phyloP scores from a whole-genome alignment of 1,140 invertebrate genomes.

The Drosophila tani region DNA sequence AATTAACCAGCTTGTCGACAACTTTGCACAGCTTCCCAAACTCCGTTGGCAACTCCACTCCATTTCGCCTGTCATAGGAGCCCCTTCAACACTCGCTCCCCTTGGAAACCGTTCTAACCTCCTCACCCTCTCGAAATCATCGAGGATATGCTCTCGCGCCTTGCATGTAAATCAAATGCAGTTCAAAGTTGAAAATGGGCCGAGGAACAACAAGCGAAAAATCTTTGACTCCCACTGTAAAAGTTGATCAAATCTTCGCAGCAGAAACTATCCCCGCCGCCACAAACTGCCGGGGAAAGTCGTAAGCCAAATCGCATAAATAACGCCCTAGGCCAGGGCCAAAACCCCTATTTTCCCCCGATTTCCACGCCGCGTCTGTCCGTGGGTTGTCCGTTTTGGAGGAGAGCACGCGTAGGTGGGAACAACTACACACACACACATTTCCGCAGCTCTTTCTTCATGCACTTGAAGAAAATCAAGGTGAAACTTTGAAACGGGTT shows the following conservation, averaged over 20 bases:
- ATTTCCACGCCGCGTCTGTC: constrained; percentile 9
- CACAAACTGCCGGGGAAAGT: constrained; percentile 37
- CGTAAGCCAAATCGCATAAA: constrained; percentile 74
- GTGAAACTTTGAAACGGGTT: no score
- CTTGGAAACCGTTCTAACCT: no score
- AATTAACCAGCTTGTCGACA: constrained; percentile 74
- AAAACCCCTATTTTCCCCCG: constrained; percentile 5
- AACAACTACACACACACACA: constrained; percentile 54
- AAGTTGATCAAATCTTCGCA: constrained; percentile 73
- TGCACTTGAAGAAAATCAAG: constrained; percentile 1
- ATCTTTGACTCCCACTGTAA: constrained; percentile 61
- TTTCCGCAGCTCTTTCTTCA: constrained; percentile 43
- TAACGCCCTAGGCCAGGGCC: constrained; percentile 50
- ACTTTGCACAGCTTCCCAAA: constrained; percentile 37
- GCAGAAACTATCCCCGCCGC: constrained; percentile 3
- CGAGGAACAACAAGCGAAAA: constrained; percentile 57
- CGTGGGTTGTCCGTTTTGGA: constrained; percentile 9
- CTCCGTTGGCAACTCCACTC: constrained; percentile 3
- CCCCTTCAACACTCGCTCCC: constrained; percentile 1
- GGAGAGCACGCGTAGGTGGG: constrained; percentile 42
- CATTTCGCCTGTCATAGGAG: neutral
- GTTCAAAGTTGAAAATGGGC: constrained; percentile 74
- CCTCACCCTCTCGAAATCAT: constrained; percentile 4
- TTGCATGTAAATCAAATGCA: constrained; percentile 73
- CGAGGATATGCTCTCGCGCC: constrained; percentile 23